phyloP scores from a whole-genome alignment of 2,113 vertebrate genomes.

The Prolemur simus region DNA sequence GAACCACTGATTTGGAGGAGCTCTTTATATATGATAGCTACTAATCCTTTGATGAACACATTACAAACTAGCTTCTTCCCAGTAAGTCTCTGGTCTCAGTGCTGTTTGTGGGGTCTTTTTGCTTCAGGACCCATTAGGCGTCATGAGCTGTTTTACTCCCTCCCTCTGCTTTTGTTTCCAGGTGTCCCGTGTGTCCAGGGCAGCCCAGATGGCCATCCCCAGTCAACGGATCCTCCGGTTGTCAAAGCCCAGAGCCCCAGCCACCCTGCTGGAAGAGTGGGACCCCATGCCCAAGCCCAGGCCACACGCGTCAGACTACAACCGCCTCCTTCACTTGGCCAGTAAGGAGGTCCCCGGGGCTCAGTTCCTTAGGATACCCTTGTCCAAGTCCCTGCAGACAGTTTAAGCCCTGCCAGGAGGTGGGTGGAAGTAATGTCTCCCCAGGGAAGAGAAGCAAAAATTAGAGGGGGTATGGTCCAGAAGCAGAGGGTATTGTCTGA shows the following conservation, averaged over 20 bases:
- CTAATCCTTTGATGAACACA: neutral
- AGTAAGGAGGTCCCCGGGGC: conserved; percentile 16
- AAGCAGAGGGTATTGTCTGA: neutral
- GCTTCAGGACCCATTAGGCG: neutral
- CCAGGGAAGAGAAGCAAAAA: neutral
- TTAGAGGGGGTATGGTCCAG: too few species aligned
- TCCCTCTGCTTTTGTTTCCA: neutral
- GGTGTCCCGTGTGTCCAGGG: conserved; percentile 73
- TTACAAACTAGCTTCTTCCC: neutral
- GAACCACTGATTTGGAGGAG: neutral
- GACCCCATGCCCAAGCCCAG: conserved; percentile 54
- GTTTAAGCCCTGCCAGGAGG: neutral
- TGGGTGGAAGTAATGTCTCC: neutral
- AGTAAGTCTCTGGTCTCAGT: neutral
- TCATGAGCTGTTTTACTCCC: accelerated
- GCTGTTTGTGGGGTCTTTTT: neutral
- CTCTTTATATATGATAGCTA: neutral
- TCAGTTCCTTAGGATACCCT: accelerated
- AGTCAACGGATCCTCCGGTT: conserved; percentile 54
- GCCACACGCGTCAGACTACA: neutral
- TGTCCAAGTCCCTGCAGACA: neutral
- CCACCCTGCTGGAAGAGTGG: neutral
- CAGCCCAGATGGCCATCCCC: conserved; percentile 58
- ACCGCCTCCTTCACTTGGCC: conserved; percentile 65
- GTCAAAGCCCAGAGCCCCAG: conserved; percentile 62